Base-by-base conservation (phyloP, 2,113 vertebrate species). In the Ophthalmotilapia sp. region DNA sequence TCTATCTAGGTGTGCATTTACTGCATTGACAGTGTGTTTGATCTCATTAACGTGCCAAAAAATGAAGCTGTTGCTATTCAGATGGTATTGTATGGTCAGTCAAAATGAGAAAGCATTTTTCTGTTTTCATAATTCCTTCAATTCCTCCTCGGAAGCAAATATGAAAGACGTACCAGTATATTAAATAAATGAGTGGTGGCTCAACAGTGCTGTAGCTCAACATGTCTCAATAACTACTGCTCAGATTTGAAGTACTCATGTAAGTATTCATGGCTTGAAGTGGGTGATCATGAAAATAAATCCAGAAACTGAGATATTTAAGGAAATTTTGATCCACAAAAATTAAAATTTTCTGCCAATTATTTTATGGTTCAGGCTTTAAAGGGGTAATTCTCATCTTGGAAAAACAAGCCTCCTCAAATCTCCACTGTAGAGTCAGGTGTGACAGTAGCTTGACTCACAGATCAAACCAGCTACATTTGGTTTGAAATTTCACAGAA, bases 281-380 rank as follows among this genome's bases (percentile, higher is more conserved):
- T 75, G 42, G 70, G 70, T 29, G 70, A 75, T 47, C 70, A 75
- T 29, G 15, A 19, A 47, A 75, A 65, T 36, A 26, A 75, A 47
- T 75, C 68, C 23, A 75, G 68, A 75, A 26, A 47, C n/a, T 17
- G 11, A 45, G 68, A 26, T 45, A 73, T 26, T 73, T 47, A 10
- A 29, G 40, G 3, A 47, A 11, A 75, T 47, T 45, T 29, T 75
- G 40, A 19, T 45, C 62, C 62, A 70, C n/a, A 70, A 68, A 62
- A 62, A 36, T 19, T 11, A 0, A 1, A 19, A 1, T 4, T 19
- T 62, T 62, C 60, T 65, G 60, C 17, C 31, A 65, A 12, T 65
- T 5, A 36, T 65, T 65, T 36, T 65, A 36, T 65, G 31, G 0
- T 65, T 65, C 33, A 65, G 60, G 3, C 6, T 65, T 65, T n/a